Base-by-base conservation (phyloP, 2,888 invertebrate genomes). In the Yponomeuta evonymella region DNA sequence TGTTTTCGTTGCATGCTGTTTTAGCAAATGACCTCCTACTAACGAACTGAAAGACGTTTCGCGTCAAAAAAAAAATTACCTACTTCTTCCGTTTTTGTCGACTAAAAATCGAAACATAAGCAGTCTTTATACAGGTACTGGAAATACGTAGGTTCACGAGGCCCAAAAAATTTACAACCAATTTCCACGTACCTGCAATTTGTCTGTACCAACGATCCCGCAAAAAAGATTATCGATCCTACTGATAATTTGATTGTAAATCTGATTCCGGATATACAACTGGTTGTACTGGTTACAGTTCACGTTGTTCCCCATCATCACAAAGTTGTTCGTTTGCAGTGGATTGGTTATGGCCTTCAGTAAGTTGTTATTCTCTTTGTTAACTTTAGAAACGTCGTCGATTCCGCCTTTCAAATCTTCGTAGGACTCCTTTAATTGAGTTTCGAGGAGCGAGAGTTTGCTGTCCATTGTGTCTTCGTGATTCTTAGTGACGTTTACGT, bases 181-280 rank as follows among this genome's bases (percentile, higher is more conserved):
- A 15, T 58, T 15, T 58, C 15, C 5, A 58, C 51, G 15, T 4
- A 58, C 51, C 51, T 58, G 51, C 4, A 15, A 5, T 58, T 58
- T 12, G 12, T 58, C 51, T 1, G 51, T 58, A 87, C 91, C 91
- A 77, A 92, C 91, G 91, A 89, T 80, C n/a, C 87, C 84, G 79
- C 85, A 84, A 78, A 89, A 90, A 15, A 92, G 75, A 73, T 86
- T 89, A 79, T 92, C 91, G 73, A 91, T 91, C 75, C 90, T 90
- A 77, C 78, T 84, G 71, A 92, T 90, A 74, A 92, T 86, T 65
- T 79, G 80, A 75, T 90, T 91, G 71, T 91, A 91, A 36, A 91
- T 91, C 71, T 91, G 87, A 75, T 86, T 92, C 33, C 77, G 83
- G 12, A 86, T 75, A 69, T 81, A 81, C 63, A 90, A 74, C 72